Evolutionary conservation across 2,888 invertebrate species (phyloP).

Genomic region (Drosophila neotestacea): DNA sequence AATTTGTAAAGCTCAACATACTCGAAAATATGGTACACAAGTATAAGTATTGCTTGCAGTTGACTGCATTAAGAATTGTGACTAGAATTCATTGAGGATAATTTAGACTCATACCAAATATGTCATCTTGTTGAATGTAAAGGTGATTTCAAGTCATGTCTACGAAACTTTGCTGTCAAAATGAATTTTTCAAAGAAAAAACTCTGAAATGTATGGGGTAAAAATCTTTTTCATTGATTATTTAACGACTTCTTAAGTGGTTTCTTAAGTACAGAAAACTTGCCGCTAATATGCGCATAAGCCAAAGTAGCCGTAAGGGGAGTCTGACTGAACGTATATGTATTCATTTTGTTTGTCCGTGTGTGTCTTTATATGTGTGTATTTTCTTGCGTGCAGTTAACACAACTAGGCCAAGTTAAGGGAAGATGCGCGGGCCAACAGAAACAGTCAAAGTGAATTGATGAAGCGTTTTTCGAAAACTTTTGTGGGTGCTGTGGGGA

Average conservation of each 20-base stretch:
- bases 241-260: constrained; percentile 85
- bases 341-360: constrained; percentile 16
- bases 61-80: neutral
- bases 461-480: constrained; percentile 72
- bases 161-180: constrained; percentile 23
- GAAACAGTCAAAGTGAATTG: constrained; percentile 75
- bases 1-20: neutral
- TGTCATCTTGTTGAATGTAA: neutral
- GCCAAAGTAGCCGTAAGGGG: constrained; percentile 61
- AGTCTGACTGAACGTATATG: constrained; percentile 13
- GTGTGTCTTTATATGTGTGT: constrained; percentile 29
- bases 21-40: too few relatives aligned
- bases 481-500: constrained; percentile 48
- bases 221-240: constrained; percentile 84
- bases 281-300: constrained; percentile 83
- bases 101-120: too few relatives aligned
- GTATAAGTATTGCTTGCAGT: neutral
- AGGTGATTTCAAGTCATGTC: constrained; percentile 17
- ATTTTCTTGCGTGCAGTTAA: constrained; percentile 46
- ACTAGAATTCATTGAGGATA: too few relatives aligned
- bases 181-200: constrained; percentile 48
- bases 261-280: constrained; percentile 83
- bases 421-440: constrained; percentile 37
- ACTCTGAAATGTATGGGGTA: constrained; percentile 14
- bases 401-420: constrained; percentile 53